A percentile compares a stretch with the other conserved stretches of the same genome.
Evolutionary conservation across 2,113 vertebrate species (phyloP).

Genomic region (Pterocles orientalis): DNA sequence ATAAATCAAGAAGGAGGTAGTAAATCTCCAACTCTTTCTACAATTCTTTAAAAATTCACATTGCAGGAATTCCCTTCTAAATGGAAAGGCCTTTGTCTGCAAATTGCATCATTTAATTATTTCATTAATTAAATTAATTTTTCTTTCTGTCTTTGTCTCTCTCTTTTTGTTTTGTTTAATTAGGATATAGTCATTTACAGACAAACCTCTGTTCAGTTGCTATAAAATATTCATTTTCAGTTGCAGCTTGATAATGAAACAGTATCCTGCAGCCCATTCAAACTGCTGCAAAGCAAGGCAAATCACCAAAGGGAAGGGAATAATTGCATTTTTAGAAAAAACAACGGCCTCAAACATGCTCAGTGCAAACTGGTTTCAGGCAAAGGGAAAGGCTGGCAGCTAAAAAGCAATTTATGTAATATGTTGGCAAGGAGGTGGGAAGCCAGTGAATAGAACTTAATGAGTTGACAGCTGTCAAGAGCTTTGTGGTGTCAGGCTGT

Average conservation of each 20-base stretch:
- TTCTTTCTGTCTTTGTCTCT: conserved; percentile 1
- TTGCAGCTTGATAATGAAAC: conserved; percentile 39
- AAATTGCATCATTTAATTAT: conserved; percentile 6
- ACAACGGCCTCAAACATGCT: neutral
- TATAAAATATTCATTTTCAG: conserved; percentile 56
- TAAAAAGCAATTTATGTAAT: conserved; percentile 51
- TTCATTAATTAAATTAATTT: conserved; percentile 54
- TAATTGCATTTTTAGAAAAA: neutral
- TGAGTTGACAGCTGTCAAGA: conserved; percentile 43
- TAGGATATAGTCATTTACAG: conserved; percentile 50
- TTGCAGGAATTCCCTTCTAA: neutral
- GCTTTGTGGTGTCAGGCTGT: neutral
- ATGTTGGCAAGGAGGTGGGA: neutral
- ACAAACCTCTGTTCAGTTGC: conserved; percentile 36
- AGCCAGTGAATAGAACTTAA: conserved; percentile 35
- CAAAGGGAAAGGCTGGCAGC: neutral
- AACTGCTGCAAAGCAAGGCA: conserved; percentile 25
- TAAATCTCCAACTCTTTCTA: neutral
- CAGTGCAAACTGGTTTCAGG: conserved; percentile 36
- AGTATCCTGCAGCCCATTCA: conserved; percentile 45
- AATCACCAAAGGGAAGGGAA: conserved; percentile 14
- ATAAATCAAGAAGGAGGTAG: neutral
- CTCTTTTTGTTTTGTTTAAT: conserved; percentile 49
- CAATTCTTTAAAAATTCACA: neutral
- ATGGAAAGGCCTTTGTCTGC: neutral